Conservation (phyloP, 2,888 invertebrate species). For the Spisula subtruncata region DNA sequence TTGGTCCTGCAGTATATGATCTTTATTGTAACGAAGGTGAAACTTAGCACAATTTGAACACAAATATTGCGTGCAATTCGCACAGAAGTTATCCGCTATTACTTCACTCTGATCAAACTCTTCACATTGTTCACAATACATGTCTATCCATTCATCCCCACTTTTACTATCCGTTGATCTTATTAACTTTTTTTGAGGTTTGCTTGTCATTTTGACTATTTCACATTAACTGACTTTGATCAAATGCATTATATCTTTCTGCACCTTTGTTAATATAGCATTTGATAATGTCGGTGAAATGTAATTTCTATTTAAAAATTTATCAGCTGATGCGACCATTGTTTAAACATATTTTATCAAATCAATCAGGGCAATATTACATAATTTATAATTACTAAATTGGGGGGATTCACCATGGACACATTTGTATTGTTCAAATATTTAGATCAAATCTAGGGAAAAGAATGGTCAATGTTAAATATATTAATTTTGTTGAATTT, state of each 20-base stretch:
- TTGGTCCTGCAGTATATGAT: not conserved
- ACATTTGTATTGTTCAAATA: too few relatives aligned
- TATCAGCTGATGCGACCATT: not conserved
- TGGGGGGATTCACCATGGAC: too few relatives aligned
- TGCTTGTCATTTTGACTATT: not conserved
- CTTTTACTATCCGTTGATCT: not conserved
- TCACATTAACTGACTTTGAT: not conserved
- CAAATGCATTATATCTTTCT: not conserved
- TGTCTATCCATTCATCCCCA: not conserved
- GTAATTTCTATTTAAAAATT: not conserved
- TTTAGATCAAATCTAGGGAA: too few relatives aligned
- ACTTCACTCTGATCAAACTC: not conserved
- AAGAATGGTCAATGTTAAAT: too few relatives aligned
- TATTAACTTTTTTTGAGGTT: not conserved
- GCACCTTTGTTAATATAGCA: too few relatives aligned
- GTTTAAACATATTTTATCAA: too few relatives aligned
- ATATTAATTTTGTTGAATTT: too few relatives aligned
- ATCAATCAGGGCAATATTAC: too few relatives aligned
- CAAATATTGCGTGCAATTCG: slow-evolving; percentile 1
- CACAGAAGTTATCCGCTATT: not conserved
- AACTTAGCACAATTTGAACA: slow-evolving; percentile 3
- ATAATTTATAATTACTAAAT: too few relatives aligned
- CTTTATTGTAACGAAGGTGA: not conserved
- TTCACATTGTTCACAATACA: slow-evolving; percentile 33
- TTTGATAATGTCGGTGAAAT: not conserved